A percentile compares a stretch with the other conserved stretches of the same genome.
Evolutionary conservation across 2,113 vertebrate genomes (phyloP).

Genomic region (Pseudois nayaur): DNA sequence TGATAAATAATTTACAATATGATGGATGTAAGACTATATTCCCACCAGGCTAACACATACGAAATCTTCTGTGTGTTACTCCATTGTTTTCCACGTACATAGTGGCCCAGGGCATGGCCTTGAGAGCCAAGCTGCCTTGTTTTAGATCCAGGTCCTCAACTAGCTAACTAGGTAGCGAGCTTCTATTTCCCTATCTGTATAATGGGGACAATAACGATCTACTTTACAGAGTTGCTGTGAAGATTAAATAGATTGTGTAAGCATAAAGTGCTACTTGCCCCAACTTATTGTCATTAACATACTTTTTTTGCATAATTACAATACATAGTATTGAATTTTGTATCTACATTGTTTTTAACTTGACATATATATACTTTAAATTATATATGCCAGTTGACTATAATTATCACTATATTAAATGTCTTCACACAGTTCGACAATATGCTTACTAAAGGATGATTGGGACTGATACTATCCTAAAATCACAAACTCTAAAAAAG

Average conservation of each 20-base stretch:
- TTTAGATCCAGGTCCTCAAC: background rate
- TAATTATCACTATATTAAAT: background rate
- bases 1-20: background rate
- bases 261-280: background rate
- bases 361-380: background rate
- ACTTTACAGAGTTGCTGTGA: background rate
- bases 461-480: background rate
- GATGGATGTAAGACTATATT: background rate
- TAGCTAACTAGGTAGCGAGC: background rate
- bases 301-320: background rate
- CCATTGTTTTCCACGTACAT: background rate
- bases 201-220: background rate
- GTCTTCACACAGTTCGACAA: background rate
- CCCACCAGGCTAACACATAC: background rate
- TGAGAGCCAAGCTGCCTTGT: background rate
- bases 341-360: background rate
- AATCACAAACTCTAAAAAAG: background rate
- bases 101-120: background rate
- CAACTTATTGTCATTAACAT: background rate
- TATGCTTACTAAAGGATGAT: background rate
- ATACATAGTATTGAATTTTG: background rate
- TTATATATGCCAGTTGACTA: background rate
- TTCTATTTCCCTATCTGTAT: background rate
- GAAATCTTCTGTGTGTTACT: background rate
- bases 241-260: background rate